Evolutionary conservation across 2,888 invertebrate genomes (phyloP).

Genomic region (Augochlorella aurata): DNA sequence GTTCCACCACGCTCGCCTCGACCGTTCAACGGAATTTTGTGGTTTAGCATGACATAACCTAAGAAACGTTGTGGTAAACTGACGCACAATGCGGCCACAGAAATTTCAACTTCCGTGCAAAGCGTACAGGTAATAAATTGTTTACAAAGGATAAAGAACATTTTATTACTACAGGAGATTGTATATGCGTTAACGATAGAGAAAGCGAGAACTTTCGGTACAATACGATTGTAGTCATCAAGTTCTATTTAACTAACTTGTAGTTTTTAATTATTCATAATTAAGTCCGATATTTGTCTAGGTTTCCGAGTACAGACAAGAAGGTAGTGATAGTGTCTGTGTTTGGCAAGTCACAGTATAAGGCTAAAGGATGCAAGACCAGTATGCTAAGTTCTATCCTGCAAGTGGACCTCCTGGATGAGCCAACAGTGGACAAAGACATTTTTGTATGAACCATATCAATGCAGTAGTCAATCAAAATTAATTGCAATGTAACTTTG

Average conservation of each 20-base stretch:
- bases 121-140: constrained; percentile 62
- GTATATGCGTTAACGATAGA: background rate
- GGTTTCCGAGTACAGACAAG: constrained; percentile 72
- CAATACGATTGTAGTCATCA: background rate
- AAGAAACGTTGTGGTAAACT: constrained; percentile 6
- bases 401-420: constrained; percentile 75
- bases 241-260: background rate
- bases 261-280: background rate
- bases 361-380: constrained; percentile 86
- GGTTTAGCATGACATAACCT: constrained; percentile 12
- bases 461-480: background rate
- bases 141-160: background rate
- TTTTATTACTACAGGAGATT: background rate
- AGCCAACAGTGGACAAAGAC: constrained; percentile 76
- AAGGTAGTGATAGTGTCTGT: constrained; percentile 88
- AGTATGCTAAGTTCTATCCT: constrained; percentile 81
- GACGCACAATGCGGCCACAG: constrained; percentile 74
- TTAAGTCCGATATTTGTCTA: constrained; percentile 50
- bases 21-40: background rate
- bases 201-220: background rate
- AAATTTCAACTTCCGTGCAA: constrained; percentile 76
- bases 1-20: background rate
- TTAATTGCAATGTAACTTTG: background rate
- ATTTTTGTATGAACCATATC: constrained; percentile 74
- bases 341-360: constrained; percentile 88